phyloP scores from a whole-genome alignment of 2,113 vertebrate species.

The Anolis carolinensis region DNA sequence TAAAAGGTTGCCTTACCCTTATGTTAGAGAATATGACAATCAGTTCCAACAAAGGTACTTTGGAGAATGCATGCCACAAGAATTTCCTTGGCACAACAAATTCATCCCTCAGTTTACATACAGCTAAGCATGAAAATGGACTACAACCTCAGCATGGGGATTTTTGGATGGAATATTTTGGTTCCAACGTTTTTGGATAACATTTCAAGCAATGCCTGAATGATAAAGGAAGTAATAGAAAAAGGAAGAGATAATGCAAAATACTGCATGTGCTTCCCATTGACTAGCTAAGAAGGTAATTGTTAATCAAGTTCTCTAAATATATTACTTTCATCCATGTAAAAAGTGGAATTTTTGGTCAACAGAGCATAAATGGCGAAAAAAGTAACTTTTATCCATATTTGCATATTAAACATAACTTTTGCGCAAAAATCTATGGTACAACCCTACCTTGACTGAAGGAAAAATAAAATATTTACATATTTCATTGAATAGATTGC shows the following conservation, averaged over 20 bases:
- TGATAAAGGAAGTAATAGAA: background rate
- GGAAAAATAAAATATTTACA: background rate
- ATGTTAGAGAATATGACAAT: slow-evolving; percentile 5
- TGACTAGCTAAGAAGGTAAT: background rate
- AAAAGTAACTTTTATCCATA: background rate
- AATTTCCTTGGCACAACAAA: too few relatives aligned
- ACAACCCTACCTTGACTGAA: background rate
- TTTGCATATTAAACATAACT: background rate
- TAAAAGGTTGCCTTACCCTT: background rate
- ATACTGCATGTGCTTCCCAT: too few relatives aligned
- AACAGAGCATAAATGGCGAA: background rate
- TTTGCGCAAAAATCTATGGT: background rate
- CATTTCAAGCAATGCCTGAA: background rate
- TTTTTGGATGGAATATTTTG: background rate
- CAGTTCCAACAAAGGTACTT: background rate
- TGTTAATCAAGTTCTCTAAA: background rate
- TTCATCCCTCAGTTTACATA: background rate
- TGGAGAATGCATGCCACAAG: background rate
- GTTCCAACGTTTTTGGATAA: background rate
- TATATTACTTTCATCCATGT: background rate
- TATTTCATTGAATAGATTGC: background rate
- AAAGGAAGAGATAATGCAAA: background rate
- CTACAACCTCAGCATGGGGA: background rate
- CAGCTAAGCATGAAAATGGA: background rate
- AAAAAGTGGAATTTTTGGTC: background rate